Evolutionary conservation across 2,113 vertebrate genomes (phyloP).

Genomic region (Cebus imitator): DNA sequence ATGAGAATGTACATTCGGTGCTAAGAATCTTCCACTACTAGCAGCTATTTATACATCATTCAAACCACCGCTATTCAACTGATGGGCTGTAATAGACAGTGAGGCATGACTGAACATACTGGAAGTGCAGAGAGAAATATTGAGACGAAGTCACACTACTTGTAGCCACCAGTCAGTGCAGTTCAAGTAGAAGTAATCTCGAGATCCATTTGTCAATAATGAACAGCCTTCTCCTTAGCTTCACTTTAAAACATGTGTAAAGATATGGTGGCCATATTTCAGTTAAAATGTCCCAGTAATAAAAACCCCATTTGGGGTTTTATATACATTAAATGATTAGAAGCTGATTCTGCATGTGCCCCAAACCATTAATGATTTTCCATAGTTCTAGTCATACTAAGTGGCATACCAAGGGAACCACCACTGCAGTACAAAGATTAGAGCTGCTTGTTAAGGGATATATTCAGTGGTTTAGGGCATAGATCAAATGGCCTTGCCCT

Average conservation of each 20-base stretch:
- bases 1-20: background rate
- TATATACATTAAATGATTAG: background rate
- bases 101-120: background rate
- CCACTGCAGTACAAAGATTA: background rate
- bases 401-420: background rate
- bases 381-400: background rate
- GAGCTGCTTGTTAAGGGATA: background rate
- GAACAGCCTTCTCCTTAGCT: constrained; percentile 22
- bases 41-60: constrained; percentile 10
- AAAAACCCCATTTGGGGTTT: background rate
- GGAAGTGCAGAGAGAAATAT: background rate
- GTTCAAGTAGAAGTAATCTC: constrained; percentile 22
- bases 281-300: background rate
- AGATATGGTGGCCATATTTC: background rate
- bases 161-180: background rate
- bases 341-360: background rate
- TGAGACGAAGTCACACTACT: constrained; percentile 4
- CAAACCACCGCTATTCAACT: background rate
- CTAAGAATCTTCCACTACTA: background rate
- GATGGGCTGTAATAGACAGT: background rate
- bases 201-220: background rate
- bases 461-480: background rate
- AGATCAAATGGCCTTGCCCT: constrained; percentile 47
- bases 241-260: constrained; percentile 1
- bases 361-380: background rate